Percentiles rank a stretch among this genome's conserved stretches.
phyloP scores from a whole-genome alignment of 2,113 vertebrate species.

The Xiphophorus maculatus region DNA sequence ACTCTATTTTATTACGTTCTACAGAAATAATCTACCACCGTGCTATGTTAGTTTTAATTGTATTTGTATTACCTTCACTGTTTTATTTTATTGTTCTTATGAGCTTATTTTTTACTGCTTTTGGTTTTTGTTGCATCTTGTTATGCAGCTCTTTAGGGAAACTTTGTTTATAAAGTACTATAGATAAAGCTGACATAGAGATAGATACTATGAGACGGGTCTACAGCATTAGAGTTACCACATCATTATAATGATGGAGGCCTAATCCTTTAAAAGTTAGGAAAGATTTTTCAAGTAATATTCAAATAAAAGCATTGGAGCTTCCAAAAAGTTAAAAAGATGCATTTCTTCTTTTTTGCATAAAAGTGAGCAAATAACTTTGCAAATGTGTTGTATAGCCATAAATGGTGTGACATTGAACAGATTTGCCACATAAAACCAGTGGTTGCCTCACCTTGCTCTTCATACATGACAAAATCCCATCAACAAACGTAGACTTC shows the following conservation, averaged over 20 bases:
- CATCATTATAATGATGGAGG: background rate
- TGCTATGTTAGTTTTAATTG: background rate
- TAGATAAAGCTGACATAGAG: no score
- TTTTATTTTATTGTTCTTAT: background rate
- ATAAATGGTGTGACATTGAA: background rate
- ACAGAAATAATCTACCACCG: background rate
- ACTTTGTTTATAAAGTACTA: no score
- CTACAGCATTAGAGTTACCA: background rate
- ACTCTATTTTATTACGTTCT: background rate
- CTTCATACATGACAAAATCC: slow-evolving; percentile 82
- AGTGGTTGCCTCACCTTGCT: slow-evolving; percentile 79
- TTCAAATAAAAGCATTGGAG: background rate
- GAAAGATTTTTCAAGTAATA: background rate
- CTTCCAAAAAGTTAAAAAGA: background rate
- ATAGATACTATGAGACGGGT: background rate
- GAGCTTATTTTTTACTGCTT: background rate
- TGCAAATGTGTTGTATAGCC: background rate
- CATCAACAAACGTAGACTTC: slow-evolving; percentile 92
- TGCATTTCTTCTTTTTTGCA: background rate
- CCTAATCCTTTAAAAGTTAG: background rate
- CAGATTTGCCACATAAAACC: background rate
- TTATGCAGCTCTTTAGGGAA: no score
- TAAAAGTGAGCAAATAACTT: background rate
- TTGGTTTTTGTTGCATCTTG: background rate
- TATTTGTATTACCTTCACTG: background rate